Base-by-base conservation (phyloP, 2,113 vertebrate genomes). In the Megaptera novaeangliae region DNA sequence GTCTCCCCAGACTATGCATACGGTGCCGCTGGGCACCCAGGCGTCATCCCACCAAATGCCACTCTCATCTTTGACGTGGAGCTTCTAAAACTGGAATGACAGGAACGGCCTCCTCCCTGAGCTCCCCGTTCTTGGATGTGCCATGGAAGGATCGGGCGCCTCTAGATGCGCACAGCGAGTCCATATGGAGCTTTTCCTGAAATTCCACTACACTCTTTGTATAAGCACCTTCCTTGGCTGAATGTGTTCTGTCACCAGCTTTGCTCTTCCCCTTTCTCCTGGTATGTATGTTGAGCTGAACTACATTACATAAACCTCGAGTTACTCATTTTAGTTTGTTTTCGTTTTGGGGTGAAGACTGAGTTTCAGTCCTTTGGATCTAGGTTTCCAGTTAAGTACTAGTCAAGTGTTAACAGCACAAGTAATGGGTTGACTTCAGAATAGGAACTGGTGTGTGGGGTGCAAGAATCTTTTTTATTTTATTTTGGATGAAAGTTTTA, bases 1-100 rank as follows among this genome's bases (percentile, higher is more conserved):
- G 99, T 99, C 98, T 99, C 99, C 25, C 98, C 99, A 81, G 99
- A 99, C 83, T 92, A 98, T 3, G 99, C 99, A 44, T 99, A 99
- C 0, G 99, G 99, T 93, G 94, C 97, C 34, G 99, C 99, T 89
- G 99, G 99, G 36, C 99, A 99, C 97, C 99, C 99, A 7, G 99
- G 99, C 82, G 99, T 99, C 98, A 99, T 99, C 98, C 99, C 99
- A 23, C 98, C 99, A 18, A 99, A 99, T 0, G 99, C 99, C 98
- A 99, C 99, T 91, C 99, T 99, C 92, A 98, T 99, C 95, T 99
- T 99, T 82, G 99, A 99, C 0, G 98, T 98, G 46, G 74, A 77
- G 46, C 74, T 34, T 77, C 31, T 77, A n/a, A 77, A 52, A n/a
- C 46, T 77, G 74, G 29, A 77, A 34, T 52, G 44, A 77, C 17